Evolutionary conservation across 30 jellyfish, hydroid and myxozoan species (phyloP), one percentile per base, ranked within the genome.

Genomic region (Aurelia aurita): DNA sequence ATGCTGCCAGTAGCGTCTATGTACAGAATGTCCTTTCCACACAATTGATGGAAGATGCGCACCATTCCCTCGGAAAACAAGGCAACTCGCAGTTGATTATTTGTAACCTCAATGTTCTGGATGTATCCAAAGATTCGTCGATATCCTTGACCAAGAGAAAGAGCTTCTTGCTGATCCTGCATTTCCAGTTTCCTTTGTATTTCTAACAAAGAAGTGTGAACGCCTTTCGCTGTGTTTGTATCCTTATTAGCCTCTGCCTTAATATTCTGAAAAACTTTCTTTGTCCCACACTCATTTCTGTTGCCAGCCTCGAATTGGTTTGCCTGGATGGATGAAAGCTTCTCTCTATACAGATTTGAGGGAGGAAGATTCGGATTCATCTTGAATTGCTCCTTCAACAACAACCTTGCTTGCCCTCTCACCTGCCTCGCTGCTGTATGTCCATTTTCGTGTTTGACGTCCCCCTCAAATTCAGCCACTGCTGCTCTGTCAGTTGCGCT

Each of bases 161-260:
- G 8, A 27, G 14, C 8, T 21, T 59, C 18, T 49, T 20, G 76
- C 76, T 63, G 5, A 63, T 63, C 49, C 46, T 23, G 18, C 28
- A 14, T 20, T 63, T 49, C 13, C 76, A 63, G 45, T 26, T 49
- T 63, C 46, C 13, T 63, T 63, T 23, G 45, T 32, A 28, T 28
- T 63, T 5, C 76, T 32, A 63, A 9, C 76, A 63, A 63, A 28
- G n/a, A n/a, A n/a, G n/a, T n/a, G n/a, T n/a, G n/a, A n/a, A n/a
- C n/a, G n/a, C n/a, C n/a, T n/a, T 12, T 49, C 31, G 28, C 18
- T 20, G 23, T 32, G 23, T 7, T 63, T 49, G 13, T 63, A 9
- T 15, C 76, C 4, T 6, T 15, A 28, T 23, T 63, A 6, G 76
- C 46, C 31, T 63, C 76, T 20, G 49, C 13, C 18, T 45, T 20